These are phyloP conservation scores for Mus spretus DNA, from an alignment of 2,797 vertebrate species.

Conservation along the genomic window DNA sequence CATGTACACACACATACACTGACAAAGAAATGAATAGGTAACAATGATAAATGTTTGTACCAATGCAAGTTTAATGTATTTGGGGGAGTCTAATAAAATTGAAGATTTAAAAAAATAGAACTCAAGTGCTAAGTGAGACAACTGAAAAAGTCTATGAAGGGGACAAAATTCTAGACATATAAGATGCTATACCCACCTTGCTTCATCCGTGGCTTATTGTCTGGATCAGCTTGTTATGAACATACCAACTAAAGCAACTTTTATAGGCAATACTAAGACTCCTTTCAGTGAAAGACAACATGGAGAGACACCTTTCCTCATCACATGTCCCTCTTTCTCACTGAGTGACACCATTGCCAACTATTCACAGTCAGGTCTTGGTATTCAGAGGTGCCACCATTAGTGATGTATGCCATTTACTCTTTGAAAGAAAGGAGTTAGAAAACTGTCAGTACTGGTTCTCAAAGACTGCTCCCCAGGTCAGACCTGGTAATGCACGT, in stretches of 20 bases:
- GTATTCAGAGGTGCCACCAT: too few species aligned
- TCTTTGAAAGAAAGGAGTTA: neutral
- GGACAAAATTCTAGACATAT: neutral
- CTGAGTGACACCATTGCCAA: neutral
- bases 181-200: neutral
- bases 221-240: neutral
- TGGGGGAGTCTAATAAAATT: neutral
- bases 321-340: neutral
- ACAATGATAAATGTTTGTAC: neutral
- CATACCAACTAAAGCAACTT: neutral
- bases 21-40: neutral
- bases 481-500: neutral
- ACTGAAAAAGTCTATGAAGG: neutral
- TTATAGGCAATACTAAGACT: neutral
- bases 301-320: rapidly evolving
- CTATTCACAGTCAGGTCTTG: neutral
- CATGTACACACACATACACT: neutral
- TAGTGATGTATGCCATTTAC: neutral
- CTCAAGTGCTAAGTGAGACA: neutral
- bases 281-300: neutral
- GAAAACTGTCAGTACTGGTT: too few species aligned
- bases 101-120: neutral
- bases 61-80: neutral
- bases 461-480: neutral
- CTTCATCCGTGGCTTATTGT: neutral